Evolutionary conservation across 2,797 vertebrate genomes (phyloP).

Genomic region (Champsocephalus gunnari): DNA sequence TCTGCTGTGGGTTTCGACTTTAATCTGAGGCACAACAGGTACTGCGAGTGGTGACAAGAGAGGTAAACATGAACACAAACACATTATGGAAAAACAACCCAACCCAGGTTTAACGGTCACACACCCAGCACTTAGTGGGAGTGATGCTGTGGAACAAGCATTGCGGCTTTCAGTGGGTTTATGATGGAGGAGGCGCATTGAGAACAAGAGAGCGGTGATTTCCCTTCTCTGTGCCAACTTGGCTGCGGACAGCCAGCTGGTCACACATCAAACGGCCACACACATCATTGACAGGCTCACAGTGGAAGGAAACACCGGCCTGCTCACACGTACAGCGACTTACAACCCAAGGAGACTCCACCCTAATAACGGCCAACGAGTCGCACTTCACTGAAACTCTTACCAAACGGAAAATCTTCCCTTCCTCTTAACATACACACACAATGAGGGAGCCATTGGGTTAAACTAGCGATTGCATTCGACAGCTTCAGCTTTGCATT

Average conservation of each 20-base stretch:
- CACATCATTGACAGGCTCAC: slow-evolving; percentile 32
- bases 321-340: slow-evolving; percentile 16
- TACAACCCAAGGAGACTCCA: slow-evolving; percentile 32
- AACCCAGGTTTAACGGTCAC: slow-evolving; percentile 5
- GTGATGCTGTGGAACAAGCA: slow-evolving; percentile 42
- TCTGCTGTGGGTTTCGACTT: slow-evolving; percentile 12
- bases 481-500: slow-evolving; percentile 39
- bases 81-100: slow-evolving; percentile 6
- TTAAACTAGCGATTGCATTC: slow-evolving; percentile 20
- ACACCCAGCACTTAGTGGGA: slow-evolving; percentile 24
- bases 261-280: slow-evolving; percentile 48
- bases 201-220: slow-evolving; percentile 74
- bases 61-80: slow-evolving; percentile 5
- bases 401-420: slow-evolving; percentile 40
- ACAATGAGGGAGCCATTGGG: slow-evolving; percentile 32
- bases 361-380: slow-evolving; percentile 6
- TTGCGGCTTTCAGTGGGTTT: slow-evolving; percentile 56
- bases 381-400: slow-evolving; percentile 37
- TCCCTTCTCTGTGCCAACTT: slow-evolving; percentile 76
- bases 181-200: slow-evolving; percentile 73
- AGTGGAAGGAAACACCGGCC: slow-evolving; percentile 30
- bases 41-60: slow-evolving; percentile 11
- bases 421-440: slow-evolving; percentile 1
- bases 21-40: slow-evolving; percentile 20
- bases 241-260: slow-evolving; percentile 56